A percentile compares a stretch with the other conserved stretches of the same genome.
Evolutionary conservation across 2,797 vertebrate genomes (phyloP).

Genomic region (Cryptoprocta ferox): DNA sequence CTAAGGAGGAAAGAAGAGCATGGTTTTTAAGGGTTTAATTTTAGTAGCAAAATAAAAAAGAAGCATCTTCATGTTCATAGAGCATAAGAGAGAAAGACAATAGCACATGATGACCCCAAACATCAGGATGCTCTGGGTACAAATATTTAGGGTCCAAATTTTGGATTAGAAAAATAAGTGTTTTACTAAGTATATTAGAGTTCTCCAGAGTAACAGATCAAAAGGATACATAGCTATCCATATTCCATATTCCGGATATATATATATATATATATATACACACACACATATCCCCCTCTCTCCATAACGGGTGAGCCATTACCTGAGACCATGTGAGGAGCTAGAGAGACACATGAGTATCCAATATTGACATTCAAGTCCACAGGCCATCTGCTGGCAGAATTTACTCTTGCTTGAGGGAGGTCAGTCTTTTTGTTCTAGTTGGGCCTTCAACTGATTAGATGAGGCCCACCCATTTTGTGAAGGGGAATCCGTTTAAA

Average conservation of each 20-base stretch:
- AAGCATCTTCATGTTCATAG: neutral
- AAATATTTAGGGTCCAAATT: constrained; percentile 43
- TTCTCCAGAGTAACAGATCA: neutral
- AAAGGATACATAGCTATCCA: neutral
- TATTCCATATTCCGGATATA: no score
- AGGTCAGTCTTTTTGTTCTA: neutral
- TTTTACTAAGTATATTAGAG: neutral
- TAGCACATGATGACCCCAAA: constrained; percentile 12
- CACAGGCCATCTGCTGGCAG: neutral
- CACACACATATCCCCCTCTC: neutral
- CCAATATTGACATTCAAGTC: neutral
- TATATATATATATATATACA: no score
- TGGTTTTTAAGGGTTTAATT: neutral
- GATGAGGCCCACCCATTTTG: neutral
- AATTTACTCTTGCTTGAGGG: neutral
- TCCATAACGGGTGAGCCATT: neutral
- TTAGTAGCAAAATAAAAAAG: constrained; percentile 40
- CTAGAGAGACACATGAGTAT: neutral
- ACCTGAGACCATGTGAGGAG: neutral
- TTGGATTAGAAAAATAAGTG: neutral
- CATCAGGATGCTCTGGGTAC: neutral
- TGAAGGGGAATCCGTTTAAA: constrained; percentile 11
- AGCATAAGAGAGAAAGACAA: constrained; percentile 31
- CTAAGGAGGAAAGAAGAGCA: neutral
- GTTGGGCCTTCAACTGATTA: neutral